These are phyloP conservation scores for Siphamia tubifer DNA, from an alignment of 2,113 vertebrate genomes.

Conservation along the genomic window DNA sequence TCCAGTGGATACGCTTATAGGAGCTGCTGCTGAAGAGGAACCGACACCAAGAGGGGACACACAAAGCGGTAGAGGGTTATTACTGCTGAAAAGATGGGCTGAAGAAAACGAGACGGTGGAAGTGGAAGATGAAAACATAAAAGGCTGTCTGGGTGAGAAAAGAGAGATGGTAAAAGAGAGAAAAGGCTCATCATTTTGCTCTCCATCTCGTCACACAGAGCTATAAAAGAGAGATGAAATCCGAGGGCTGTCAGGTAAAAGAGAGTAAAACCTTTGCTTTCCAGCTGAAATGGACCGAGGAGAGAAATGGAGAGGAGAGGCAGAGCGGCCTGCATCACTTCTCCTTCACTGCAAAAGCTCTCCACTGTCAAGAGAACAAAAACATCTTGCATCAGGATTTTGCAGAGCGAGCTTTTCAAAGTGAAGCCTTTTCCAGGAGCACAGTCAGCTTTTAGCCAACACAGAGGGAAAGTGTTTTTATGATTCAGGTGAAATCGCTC, in stretches of 20 bases:
- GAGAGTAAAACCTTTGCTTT: slow-evolving; percentile 54
- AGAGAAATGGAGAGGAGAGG: slow-evolving; percentile 26
- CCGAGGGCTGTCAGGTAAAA: slow-evolving; percentile 46
- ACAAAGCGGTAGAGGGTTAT: slow-evolving; percentile 11
- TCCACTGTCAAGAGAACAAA: slow-evolving; percentile 52
- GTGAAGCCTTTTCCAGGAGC: slow-evolving; percentile 16
- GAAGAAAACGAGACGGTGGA: slow-evolving; percentile 6
- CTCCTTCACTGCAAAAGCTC: slow-evolving; percentile 42
- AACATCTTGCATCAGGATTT: slow-evolving; percentile 32
- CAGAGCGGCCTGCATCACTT: slow-evolving; percentile 33
- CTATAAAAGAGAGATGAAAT: slow-evolving; percentile 50
- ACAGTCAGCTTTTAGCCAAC: slow-evolving; percentile 18
- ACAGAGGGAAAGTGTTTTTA: not conserved
- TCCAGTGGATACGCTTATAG: slow-evolving; percentile 9
- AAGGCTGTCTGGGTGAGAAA: slow-evolving; percentile 26
- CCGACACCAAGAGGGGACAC: not conserved
- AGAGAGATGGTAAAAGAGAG: slow-evolving; percentile 11
- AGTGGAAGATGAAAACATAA: slow-evolving; percentile 44
- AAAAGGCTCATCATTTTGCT: slow-evolving; percentile 48
- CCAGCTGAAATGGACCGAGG: slow-evolving; percentile 27
- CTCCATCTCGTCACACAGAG: slow-evolving; percentile 26
- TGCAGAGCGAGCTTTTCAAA: slow-evolving; percentile 10
- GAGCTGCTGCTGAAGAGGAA: not conserved
- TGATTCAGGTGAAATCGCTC: not conserved
- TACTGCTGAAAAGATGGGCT: slow-evolving; percentile 8